Base-by-base conservation (phyloP, 2,888 invertebrate genomes). In the Philopedon plagiatum region DNA sequence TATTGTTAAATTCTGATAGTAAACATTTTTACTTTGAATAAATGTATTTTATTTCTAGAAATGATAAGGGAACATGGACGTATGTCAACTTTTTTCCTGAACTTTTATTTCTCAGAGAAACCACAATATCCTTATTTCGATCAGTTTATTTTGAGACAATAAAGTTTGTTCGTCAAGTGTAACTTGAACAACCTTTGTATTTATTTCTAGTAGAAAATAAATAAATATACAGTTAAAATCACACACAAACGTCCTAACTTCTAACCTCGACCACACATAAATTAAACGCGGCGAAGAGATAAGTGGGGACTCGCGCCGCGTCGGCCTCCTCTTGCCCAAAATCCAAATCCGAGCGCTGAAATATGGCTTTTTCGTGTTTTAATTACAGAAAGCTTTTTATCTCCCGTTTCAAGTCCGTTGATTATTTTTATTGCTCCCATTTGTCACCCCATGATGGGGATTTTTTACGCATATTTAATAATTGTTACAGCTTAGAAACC, bases 301-400 rank as follows among this genome's bases (percentile, higher is more conserved):
- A 67, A 67, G 60, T 8, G 46, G 23, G 21, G 46, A 23, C 2
- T 21, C 46, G 21, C 46, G 46, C 46, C 46, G 23, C 21, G 44
- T 19, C 1, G 44, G 19, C 23, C 46, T 9, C 46, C 46, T 21
- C 23, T 46, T 46, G 23, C 68, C 69, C 37, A 61, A 68, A 66
- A 41, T 60, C 29, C 13, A 67, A 67, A 69, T 62, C 62, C 60
- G 63, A 26, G 34, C 39, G 34, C 41, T 69, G 54, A 69, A 69
- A 69, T 69, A 69, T 69, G 54, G 62, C 62, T 46, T 44, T 69
- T 69, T 63, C 69, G 69, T 69, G 69, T 69, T 69, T 69, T 69
- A 69, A 69, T 69, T 69, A 69, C 62, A 34, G 29, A 62, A 63
- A 34, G 54, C 62, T 71, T 66, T 71, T 71, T 71, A 66, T 71